phyloP scores from a whole-genome alignment of 2,113 vertebrate species.

The Crocuta crocuta region DNA sequence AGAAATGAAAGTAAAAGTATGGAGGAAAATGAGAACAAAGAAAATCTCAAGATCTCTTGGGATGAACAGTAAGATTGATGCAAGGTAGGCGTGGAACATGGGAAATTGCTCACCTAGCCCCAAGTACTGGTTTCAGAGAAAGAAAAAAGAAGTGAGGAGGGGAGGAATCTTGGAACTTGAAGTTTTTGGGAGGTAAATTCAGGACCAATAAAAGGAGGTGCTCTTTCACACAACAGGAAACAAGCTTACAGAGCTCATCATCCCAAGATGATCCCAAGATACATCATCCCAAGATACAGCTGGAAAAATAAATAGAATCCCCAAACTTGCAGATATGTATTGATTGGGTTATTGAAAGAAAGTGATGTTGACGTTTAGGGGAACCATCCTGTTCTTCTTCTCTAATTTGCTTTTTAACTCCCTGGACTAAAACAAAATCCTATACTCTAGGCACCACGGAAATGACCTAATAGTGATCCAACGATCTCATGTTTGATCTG shows the following conservation, averaged over 20 bases:
- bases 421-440: neutral
- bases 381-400: neutral
- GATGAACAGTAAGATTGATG: neutral
- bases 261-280: neutral
- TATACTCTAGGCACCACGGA: neutral
- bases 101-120: neutral
- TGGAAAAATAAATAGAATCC: slow-evolving; percentile 12
- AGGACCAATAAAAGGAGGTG: slow-evolving; percentile 42
- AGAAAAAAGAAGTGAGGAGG: neutral
- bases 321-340: neutral
- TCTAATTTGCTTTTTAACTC: neutral
- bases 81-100: neutral
- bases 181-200: slow-evolving; percentile 53
- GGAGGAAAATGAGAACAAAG: neutral
- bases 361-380: neutral
- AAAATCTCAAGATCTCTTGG: neutral
- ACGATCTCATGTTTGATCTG: neutral
- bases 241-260: slow-evolving; percentile 40
- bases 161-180: neutral
- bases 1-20: slow-evolving; percentile 28
- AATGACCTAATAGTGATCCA: neutral
- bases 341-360: neutral
- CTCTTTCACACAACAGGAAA: slow-evolving; percentile 42
- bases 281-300: neutral
- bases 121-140: neutral